Evolutionary conservation across 2,113 vertebrate species (phyloP), one percentile per base, ranked within the genome.

Genomic region (Marcusenius ussheri): DNA sequence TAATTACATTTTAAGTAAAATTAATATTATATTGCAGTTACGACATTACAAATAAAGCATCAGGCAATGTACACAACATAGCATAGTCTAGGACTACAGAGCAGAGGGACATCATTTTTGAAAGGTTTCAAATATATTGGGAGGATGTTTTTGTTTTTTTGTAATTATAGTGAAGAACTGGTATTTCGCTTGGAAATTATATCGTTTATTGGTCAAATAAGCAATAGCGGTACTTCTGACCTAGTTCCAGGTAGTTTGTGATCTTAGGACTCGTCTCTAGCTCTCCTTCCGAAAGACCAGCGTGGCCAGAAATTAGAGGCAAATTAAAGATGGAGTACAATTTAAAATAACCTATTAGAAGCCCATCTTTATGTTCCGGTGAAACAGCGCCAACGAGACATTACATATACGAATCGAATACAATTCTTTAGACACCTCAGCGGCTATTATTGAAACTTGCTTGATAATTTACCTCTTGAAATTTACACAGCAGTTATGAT

Each of bases 161-260:
- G 66, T 70, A 31, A 70, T 31, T 31, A 74, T 35, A 5, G 27
- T 35, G 66, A 35, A 74, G 8, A 74, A 74, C 45, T 84, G 17
- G 45, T 46, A n/a, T 21, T 84, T 84, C 8, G 2, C 7, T 27
- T 46, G 24, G 21, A 84, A 49, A 51, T 17, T 9, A 17, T 51
- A 56, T 53, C 88, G 89, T 89, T 84, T 91, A 90, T 91, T 90
- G 89, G 83, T 83, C 90, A 89, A 66, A 45, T 46, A 53, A 17
- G 42, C 42, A 88, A 46, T 88, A 84, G 31, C 58, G 77, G 80
- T 89, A 83, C 90, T 87, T 58, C 89, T 90, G 87, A 91, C 91
- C 91, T 92, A 91, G 91, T 92, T 92, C 74, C 91, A 92, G 91
- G 91, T 46, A 62, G 87, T 56, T 88, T 91, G 90, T 89, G 91